Conservation (phyloP, 2,797 vertebrate genomes). For the Perdix hodgsoniae region DNA sequence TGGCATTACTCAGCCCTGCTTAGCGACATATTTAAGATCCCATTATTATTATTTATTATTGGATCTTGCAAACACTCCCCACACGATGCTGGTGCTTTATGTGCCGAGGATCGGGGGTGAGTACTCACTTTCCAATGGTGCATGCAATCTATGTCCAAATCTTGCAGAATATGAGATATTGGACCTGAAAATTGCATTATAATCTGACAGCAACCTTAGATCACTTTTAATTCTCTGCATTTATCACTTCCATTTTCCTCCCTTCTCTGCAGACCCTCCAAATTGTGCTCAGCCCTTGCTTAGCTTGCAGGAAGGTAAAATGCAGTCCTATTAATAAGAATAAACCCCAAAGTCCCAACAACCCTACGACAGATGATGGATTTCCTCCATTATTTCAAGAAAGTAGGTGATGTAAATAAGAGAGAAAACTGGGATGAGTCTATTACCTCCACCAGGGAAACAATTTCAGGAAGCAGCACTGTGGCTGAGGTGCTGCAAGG, state of each 20-base stretch:
- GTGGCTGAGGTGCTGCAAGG: neutral
- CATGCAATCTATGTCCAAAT: neutral
- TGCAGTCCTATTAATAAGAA: neutral
- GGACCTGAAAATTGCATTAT: neutral
- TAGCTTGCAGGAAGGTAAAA: neutral
- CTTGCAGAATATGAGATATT: neutral
- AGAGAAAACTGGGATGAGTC: neutral
- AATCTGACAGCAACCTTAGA: conserved; percentile 19
- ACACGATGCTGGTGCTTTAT: conserved; percentile 6
- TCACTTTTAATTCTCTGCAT: conserved; percentile 42
- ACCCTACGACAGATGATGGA: neutral
- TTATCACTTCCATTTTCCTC: neutral
- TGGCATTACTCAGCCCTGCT: conserved; percentile 10
- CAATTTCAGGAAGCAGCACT: neutral
- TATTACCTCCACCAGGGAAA: neutral
- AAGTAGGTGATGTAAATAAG: neutral
- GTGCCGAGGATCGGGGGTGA: neutral
- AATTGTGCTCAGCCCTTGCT: neutral
- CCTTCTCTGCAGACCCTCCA: neutral
- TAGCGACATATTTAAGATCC: neutral
- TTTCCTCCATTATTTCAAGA: neutral
- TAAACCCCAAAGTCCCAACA: neutral
- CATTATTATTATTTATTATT: conserved; percentile 47
- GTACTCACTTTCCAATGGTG: neutral
- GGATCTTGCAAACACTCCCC: neutral